Evolutionary conservation across 2,797 vertebrate species (phyloP), one percentile per base, ranked within the genome.

Genomic region (Sarcoramphus papa): DNA sequence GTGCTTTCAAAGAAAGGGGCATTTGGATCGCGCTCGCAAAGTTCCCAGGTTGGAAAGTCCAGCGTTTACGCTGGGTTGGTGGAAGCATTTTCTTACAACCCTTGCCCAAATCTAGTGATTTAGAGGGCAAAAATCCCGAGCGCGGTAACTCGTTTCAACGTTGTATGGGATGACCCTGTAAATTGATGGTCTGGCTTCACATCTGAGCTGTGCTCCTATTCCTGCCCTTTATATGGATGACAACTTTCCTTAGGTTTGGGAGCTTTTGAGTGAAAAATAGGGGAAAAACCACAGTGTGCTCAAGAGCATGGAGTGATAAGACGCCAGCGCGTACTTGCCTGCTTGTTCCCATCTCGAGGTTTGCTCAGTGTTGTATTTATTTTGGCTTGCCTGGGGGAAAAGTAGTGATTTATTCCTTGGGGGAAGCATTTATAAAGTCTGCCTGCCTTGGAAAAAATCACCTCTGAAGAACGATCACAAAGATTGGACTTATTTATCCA

Each of bases 61-160:
- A 24, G 27, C 1, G 1, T 37, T 69, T 65, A 28, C 1, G 0
- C 3, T 4, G 53, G 31, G 30, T 31, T 33, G 48, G 43, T 28
- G 15, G 35, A 21, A 79, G 10, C 1, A 4, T 63, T 73, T 88
- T 59, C 56, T 43, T 65, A 14, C 33, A 40, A 25, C 8, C 27
- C 9, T 53, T 65, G 47, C 35, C 11, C 33, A 37, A 45, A 67
- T 28, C 57, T 43, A 15, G 33, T 4, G 25, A 27, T 37, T 47
- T 6, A 21, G 48, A 31, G 35, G 50, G 19, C 12, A 47, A 60
- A 82, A 83, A 21, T 21, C 27, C 13, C 1, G 1, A 47, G 33
- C 0, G 1, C 1, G 1, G 33, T 18, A 22, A 27, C 47, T 3
- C 7, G 12, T 51, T 57, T 51, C n/a, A 24, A 27, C 2, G 0